Evolutionary conservation across 2,888 invertebrate species (phyloP).

Genomic region (Trisateles emortualis): DNA sequence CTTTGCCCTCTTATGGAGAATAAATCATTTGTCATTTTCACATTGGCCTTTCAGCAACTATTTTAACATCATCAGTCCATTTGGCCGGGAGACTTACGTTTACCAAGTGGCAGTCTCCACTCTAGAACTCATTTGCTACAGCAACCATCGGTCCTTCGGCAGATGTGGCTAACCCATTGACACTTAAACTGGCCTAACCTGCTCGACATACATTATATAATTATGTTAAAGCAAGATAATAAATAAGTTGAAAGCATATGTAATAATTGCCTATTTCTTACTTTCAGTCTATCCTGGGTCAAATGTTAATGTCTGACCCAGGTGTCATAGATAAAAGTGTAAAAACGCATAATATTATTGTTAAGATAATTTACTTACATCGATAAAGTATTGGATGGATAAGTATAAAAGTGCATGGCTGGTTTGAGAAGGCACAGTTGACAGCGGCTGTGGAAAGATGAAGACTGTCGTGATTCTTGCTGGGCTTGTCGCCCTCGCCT

Average conservation of each 20-base stretch:
- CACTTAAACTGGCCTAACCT: too few relatives aligned
- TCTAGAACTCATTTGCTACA: too few relatives aligned
- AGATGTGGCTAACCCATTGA: too few relatives aligned
- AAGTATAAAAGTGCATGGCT: slow-evolving; percentile 25
- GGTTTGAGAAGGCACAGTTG: slow-evolving; percentile 49
- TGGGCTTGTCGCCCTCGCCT: slow-evolving; percentile 59
- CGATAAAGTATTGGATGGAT: slow-evolving; percentile 8
- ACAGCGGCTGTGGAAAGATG: slow-evolving; percentile 55
- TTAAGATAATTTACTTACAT: neutral
- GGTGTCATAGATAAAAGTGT: neutral
- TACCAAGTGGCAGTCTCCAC: too few relatives aligned
- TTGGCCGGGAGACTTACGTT: too few relatives aligned
- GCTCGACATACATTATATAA: too few relatives aligned
- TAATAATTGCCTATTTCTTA: neutral
- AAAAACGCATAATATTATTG: neutral
- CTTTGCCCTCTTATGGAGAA: too few relatives aligned
- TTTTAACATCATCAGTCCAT: too few relatives aligned
- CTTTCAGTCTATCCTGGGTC: neutral
- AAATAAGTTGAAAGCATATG: neutral
- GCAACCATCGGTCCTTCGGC: too few relatives aligned
- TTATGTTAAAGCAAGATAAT: too few relatives aligned
- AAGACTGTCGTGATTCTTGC: slow-evolving; percentile 68
- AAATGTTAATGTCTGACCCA: neutral
- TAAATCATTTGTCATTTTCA: too few relatives aligned
- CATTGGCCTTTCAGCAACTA: too few relatives aligned